phyloP scores from a whole-genome alignment of 2,888 invertebrate species.

The Malthinus flaveolus region DNA sequence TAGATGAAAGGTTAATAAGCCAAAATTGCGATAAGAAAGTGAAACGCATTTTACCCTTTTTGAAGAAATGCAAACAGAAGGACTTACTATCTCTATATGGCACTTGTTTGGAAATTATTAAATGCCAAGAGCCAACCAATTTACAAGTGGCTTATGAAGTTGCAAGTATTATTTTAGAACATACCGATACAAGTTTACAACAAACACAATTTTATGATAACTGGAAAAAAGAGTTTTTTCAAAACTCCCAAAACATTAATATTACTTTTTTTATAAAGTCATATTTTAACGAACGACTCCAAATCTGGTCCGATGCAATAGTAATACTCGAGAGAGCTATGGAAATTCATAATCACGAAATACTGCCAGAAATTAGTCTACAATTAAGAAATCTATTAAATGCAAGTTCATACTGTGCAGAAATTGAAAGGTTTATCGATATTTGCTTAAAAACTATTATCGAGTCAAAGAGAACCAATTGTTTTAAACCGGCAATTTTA shows the following conservation, averaged over 20 bases:
- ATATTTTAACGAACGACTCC: too few relatives aligned
- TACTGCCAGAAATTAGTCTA: constrained; percentile 28
- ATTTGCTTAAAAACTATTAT: constrained; percentile 5
- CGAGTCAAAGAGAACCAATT: constrained; percentile 15
- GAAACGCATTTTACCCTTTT: too few relatives aligned
- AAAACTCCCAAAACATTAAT: too few relatives aligned
- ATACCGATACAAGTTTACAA: neutral
- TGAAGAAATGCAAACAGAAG: too few relatives aligned
- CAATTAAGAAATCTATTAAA: constrained; percentile 17
- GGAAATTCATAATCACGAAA: constrained; percentile 31
- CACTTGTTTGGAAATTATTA: too few relatives aligned
- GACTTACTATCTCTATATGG: too few relatives aligned
- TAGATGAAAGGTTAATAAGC: too few relatives aligned
- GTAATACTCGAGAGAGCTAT: constrained; percentile 30
- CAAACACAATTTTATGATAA: neutral
- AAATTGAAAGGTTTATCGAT: constrained; percentile 10
- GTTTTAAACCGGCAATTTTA: constrained; percentile 15
- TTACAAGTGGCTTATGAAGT: constrained; percentile 19
- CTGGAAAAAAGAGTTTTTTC: constrained; percentile 19
- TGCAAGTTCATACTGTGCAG: neutral
- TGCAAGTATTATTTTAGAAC: constrained; percentile 4
- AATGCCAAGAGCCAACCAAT: too few relatives aligned
- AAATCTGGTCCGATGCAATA: neutral
- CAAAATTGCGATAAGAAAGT: too few relatives aligned
- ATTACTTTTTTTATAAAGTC: too few relatives aligned